Conservation (phyloP, 2,888 invertebrate genomes). For the Dicycla oo region DNA sequence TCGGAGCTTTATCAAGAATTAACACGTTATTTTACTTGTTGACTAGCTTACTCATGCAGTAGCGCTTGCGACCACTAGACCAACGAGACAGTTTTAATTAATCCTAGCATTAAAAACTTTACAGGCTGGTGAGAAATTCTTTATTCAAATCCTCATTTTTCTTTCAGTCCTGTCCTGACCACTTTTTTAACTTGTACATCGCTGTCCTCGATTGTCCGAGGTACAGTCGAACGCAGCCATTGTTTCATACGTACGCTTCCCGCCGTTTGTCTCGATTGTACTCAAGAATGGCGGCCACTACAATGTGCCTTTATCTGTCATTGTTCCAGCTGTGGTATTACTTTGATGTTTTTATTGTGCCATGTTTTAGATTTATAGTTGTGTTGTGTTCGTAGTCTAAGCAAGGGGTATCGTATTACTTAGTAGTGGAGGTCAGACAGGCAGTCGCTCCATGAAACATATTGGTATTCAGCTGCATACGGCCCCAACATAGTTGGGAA, state of each 20-base stretch:
- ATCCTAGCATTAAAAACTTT: background rate
- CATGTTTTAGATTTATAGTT: constrained; percentile 30
- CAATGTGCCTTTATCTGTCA: constrained; percentile 50
- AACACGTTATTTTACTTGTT: no score
- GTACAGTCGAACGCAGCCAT: constrained; percentile 54
- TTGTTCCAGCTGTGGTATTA: constrained; percentile 36
- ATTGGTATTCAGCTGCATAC: no score
- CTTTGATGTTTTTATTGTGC: constrained; percentile 57
- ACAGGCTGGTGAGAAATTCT: constrained; percentile 8
- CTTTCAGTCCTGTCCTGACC: background rate
- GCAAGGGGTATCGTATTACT: no score
- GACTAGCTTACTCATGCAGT: background rate
- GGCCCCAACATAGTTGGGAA: no score
- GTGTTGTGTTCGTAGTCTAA: constrained; percentile 2
- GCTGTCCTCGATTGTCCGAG: constrained; percentile 52
- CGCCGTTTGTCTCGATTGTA: constrained; percentile 51
- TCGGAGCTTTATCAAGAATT: no score
- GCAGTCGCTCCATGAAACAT: no score
- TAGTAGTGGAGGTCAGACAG: no score
- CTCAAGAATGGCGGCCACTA: constrained; percentile 53
- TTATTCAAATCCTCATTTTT: constrained; percentile 19
- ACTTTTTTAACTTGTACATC: constrained; percentile 29
- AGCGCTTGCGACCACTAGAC: background rate
- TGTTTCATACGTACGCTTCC: constrained; percentile 53
- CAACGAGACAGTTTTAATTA: background rate